Evolutionary conservation across 2,113 vertebrate species (phyloP).

Genomic region (Fregetta grallaria): DNA sequence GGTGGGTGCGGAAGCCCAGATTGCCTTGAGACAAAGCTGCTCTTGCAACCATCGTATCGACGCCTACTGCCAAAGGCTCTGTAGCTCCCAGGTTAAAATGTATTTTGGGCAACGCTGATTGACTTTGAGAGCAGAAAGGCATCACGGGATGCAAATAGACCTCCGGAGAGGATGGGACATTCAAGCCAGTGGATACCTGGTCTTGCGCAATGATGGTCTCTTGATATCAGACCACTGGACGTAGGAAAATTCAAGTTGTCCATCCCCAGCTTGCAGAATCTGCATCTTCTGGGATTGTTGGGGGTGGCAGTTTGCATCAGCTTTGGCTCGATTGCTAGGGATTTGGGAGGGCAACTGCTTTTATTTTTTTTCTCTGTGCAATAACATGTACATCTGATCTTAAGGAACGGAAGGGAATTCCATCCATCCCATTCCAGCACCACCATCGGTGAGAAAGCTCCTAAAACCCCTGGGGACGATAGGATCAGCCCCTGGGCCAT

Average conservation of each 20-base stretch:
- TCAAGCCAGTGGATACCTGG: background rate
- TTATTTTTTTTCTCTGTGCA: accelerated
- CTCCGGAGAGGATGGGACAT: background rate
- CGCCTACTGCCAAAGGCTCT: background rate
- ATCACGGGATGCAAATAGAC: background rate
- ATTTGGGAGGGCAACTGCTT: background rate
- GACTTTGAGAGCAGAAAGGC: constrained; percentile 2
- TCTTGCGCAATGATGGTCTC: accelerated
- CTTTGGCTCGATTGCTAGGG: accelerated
- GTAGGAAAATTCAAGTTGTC: background rate
- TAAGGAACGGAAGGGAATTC: background rate
- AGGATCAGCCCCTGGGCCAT: background rate
- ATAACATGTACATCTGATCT: accelerated
- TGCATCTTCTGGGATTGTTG: background rate
- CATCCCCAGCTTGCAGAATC: too few species aligned
- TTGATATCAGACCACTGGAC: accelerated
- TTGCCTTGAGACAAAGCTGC: background rate
- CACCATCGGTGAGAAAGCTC: background rate
- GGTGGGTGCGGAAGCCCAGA: background rate
- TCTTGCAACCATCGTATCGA: background rate
- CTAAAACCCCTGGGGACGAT: accelerated
- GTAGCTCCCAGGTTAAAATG: constrained; percentile 3
- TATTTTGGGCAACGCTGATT: background rate
- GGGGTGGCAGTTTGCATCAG: accelerated
- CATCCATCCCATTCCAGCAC: too few species aligned